Percentiles rank a stretch among this genome's conserved stretches.
These are phyloP conservation scores for Baccha elongata DNA, from an alignment of 2,888 invertebrate genomes.

Conservation along the genomic window DNA sequence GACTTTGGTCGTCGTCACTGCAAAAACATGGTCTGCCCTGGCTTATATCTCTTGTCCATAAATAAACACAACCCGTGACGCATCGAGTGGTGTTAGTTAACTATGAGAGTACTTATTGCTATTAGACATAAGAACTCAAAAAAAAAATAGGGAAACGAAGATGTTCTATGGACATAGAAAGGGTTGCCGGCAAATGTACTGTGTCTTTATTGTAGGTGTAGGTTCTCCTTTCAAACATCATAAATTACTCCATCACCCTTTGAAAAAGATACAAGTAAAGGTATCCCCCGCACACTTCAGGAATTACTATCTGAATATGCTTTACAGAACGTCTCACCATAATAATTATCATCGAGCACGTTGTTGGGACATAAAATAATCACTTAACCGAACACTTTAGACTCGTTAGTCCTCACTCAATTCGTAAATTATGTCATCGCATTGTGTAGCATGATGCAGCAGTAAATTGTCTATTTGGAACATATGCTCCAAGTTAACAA, in stretches of 20 bases:
- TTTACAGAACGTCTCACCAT: slow-evolving; percentile 36
- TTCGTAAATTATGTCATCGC: slow-evolving; percentile 45
- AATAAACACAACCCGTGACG: slow-evolving; percentile 62
- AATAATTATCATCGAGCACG: slow-evolving; percentile 39
- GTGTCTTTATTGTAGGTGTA: slow-evolving; percentile 42
- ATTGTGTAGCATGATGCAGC: not conserved
- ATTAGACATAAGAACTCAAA: slow-evolving; percentile 43
- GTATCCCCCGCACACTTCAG: slow-evolving; percentile 6
- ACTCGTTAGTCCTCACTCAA: too few species aligned
- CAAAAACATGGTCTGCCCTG: slow-evolving; percentile 9
- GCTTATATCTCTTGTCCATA: slow-evolving; percentile 42
- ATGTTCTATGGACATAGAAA: slow-evolving; percentile 35
- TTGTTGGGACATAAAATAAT: slow-evolving; percentile 24
- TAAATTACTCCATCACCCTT: slow-evolving; percentile 42
- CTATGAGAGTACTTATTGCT: slow-evolving; percentile 45
- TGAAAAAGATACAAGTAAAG: slow-evolving; percentile 2
- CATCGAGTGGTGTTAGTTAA: slow-evolving; percentile 45
- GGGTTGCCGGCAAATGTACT: slow-evolving; percentile 34
- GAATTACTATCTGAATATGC: slow-evolving; percentile 31
- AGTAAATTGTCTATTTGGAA: not conserved
- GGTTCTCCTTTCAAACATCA: slow-evolving; percentile 21
- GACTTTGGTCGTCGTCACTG: slow-evolving; percentile 25
- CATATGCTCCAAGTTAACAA: too few species aligned
- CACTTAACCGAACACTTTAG: slow-evolving; percentile 34
- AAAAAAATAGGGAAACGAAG: slow-evolving; percentile 54